Evolutionary conservation across 2,113 vertebrate genomes (phyloP), one percentile per base, ranked within the genome.

Genomic region (Uria lomvia): DNA sequence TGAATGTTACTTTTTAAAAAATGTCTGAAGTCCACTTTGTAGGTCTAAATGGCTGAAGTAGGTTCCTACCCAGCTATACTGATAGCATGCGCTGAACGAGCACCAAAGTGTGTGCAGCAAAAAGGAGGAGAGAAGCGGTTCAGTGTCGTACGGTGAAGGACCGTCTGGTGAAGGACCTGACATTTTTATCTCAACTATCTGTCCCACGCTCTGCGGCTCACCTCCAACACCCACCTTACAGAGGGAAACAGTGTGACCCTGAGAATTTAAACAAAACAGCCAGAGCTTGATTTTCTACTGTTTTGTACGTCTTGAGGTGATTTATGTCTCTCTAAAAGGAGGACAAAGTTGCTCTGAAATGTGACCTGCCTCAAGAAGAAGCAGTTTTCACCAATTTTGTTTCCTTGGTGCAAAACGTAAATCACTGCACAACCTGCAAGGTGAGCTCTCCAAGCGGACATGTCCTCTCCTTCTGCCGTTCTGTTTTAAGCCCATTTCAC

Each of bases 371-470:
- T 78, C 3, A 2, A 77, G 42, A 88, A 76, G 62, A 67, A 40
- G n/a, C 36, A 12, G 24, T 82, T 88, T 72, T 82, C 11, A 40
- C 40, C 19, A 36, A 0, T 68, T 95, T 87, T 66, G 9, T 75
- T 71, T 75, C 60, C 5, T 40, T 24, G 0, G 5, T 63, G 32
- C n/a, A 56, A 32, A 73, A 79, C 0, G 0, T 75, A 79, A 88
- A 95, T 88, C 74, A 79, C 43, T 3, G 4, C 27, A 15, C 0
- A 2, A 42, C 24, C 76, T 91, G 34, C 66, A 56, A 82, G 20
- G 29, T 4, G 3, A 88, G 21, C 8, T 88, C 49, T 75, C 32
- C 12, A 29, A 65, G 66, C 11, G 56, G 52, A 40, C 21, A 29
- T 14, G 32, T 52, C 32, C 38, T 85, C 7, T 23, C 34, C 65